phyloP scores from a whole-genome alignment of 1,140 invertebrate species.

The Orchesella cincta region DNA sequence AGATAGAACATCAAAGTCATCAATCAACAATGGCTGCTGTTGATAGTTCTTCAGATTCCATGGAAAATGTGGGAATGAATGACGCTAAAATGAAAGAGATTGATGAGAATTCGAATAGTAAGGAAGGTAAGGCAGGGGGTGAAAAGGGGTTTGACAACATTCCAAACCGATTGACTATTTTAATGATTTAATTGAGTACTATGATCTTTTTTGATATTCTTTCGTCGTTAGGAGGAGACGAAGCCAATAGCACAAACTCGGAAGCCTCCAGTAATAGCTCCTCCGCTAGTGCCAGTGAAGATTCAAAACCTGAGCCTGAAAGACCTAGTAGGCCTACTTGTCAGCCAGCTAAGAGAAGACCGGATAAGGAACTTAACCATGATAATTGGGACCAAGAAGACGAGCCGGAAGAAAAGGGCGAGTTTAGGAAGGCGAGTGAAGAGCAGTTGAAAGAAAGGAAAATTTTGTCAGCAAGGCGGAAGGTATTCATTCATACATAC shows the following conservation, averaged over 20 bases:
- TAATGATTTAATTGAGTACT: too few species aligned
- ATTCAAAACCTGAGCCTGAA: not conserved
- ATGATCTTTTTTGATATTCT: too few species aligned
- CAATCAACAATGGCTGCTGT: too few species aligned
- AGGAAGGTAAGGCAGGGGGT: too few species aligned
- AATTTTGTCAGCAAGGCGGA: constrained; percentile 36
- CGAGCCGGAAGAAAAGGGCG: constrained; percentile 41
- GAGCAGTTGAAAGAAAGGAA: constrained; percentile 38
- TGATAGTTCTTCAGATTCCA: too few species aligned
- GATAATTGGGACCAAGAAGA: constrained; percentile 47
- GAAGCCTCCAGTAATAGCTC: not conserved
- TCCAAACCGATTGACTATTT: too few species aligned
- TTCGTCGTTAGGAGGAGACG: too few species aligned
- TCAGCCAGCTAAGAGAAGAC: constrained; percentile 35
- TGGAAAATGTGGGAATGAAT: too few species aligned
- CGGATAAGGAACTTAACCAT: constrained; percentile 44
- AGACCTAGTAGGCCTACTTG: not conserved
- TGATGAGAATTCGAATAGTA: too few species aligned
- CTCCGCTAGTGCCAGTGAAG: not conserved
- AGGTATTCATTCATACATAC: constrained; percentile 12
- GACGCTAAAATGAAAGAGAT: too few species aligned
- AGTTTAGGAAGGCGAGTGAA: constrained; percentile 33
- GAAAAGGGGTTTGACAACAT: too few species aligned
- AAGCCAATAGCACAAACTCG: not conserved
- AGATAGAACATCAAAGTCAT: too few species aligned